These are phyloP conservation scores for Pantherophis guttatus DNA, from an alignment of 2,113 vertebrate genomes.

Conservation along the genomic window DNA sequence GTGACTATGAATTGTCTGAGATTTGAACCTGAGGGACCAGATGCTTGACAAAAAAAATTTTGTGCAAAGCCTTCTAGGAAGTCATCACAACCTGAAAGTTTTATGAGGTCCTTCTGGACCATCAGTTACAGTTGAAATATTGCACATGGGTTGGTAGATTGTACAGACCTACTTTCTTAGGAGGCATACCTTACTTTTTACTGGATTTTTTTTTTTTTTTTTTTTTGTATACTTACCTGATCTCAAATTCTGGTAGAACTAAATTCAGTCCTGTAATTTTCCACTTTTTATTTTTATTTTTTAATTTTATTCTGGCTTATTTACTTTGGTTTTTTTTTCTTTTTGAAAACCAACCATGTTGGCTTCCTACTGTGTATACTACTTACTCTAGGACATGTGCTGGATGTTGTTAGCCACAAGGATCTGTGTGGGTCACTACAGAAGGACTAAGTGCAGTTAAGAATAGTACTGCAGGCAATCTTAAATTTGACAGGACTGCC, in stretches of 20 bases:
- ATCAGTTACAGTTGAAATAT: neutral
- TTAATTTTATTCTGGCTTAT: neutral
- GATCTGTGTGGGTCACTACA: slow-evolving; percentile 47
- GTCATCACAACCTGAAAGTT: neutral
- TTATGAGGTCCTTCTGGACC: neutral
- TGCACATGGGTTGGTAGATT: neutral
- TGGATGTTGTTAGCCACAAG: slow-evolving; percentile 41
- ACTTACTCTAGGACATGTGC: slow-evolving; percentile 46
- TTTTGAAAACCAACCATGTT: neutral
- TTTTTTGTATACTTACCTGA: neutral
- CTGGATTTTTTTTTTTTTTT: neutral
- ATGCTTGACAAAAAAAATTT: neutral
- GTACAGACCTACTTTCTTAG: neutral
- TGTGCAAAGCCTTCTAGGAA: neutral
- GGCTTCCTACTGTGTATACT: slow-evolving; percentile 19
- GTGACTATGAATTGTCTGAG: neutral
- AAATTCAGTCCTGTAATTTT: neutral
- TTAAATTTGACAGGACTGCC: slow-evolving; percentile 58
- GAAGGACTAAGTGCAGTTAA: slow-evolving; percentile 49
- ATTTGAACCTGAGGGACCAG: neutral
- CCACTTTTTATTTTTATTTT: slow-evolving; percentile 22
- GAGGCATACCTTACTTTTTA: neutral
- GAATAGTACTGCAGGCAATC: slow-evolving; percentile 63
- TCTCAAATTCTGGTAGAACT: neutral
- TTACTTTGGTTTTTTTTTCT: neutral